These are phyloP conservation scores for Empidonax alnorum DNA, from an alignment of 2,113 vertebrate genomes.

Conservation along the genomic window DNA sequence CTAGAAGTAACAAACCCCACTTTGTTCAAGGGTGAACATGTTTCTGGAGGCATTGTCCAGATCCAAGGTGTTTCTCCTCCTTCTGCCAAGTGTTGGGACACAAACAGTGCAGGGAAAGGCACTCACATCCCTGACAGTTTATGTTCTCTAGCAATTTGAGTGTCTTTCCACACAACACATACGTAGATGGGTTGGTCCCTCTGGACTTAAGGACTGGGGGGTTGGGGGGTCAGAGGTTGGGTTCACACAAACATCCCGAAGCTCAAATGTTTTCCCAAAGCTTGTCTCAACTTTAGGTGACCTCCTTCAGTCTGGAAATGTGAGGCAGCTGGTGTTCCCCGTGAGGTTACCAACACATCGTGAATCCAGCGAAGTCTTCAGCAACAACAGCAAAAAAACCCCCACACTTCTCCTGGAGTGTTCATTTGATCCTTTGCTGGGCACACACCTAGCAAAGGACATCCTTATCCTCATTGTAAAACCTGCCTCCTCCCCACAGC, in stretches of 20 bases:
- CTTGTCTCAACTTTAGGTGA: slow-evolving; percentile 39
- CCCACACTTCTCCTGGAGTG: neutral
- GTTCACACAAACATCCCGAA: slow-evolving; percentile 14
- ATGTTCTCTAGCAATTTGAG: neutral
- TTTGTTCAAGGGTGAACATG: neutral
- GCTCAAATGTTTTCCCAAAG: slow-evolving; percentile 26
- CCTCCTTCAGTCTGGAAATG: slow-evolving; percentile 4
- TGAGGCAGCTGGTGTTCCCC: neutral
- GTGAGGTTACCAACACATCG: neutral
- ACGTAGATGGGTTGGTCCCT: neutral
- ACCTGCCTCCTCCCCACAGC: neutral
- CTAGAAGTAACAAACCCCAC: neutral
- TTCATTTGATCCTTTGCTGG: neutral
- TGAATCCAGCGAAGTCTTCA: neutral
- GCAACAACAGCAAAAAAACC: neutral
- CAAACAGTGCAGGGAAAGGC: neutral
- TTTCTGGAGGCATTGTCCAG: neutral
- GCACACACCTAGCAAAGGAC: neutral
- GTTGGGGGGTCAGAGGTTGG: neutral
- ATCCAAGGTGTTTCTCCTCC: neutral
- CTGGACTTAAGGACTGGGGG: neutral
- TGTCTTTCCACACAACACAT: neutral
- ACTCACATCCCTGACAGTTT: neutral
- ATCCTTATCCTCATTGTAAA: neutral
- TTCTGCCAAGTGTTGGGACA: neutral